phyloP scores from a whole-genome alignment of 2,113 vertebrate species.

The Thalassarche chlororhynchos region DNA sequence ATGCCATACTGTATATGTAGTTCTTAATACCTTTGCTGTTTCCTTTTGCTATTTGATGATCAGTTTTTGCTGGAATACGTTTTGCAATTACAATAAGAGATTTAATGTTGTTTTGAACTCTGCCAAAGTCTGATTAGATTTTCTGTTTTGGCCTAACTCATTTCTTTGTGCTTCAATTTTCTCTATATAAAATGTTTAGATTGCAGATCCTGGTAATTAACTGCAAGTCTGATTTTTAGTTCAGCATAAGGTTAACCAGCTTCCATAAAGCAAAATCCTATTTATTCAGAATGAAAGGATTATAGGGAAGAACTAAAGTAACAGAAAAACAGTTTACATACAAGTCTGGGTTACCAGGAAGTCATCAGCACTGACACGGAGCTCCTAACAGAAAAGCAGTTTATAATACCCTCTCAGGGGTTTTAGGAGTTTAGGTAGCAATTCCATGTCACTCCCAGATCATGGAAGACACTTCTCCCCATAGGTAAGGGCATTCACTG shows the following conservation, averaged over 20 bases:
- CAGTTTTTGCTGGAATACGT: slow-evolving; percentile 18
- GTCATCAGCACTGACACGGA: background rate
- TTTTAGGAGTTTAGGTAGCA: background rate
- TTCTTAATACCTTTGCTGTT: slow-evolving; percentile 11
- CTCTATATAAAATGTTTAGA: slow-evolving; percentile 42
- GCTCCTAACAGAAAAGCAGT: background rate
- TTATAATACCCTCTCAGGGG: background rate
- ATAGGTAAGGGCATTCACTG: background rate
- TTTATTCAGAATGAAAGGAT: slow-evolving; percentile 50
- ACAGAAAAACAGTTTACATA: background rate
- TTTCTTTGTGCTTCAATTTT: slow-evolving; percentile 55
- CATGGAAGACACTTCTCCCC: background rate
- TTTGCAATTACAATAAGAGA: slow-evolving; percentile 51
- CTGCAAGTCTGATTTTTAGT: slow-evolving; percentile 61
- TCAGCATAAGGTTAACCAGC: slow-evolving; percentile 55
- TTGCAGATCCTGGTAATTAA: slow-evolving; percentile 59
- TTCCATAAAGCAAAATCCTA: slow-evolving; percentile 56
- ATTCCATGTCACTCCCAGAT: background rate
- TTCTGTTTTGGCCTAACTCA: slow-evolving; percentile 31
- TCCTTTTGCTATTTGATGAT: slow-evolving; percentile 14
- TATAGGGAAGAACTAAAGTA: slow-evolving; percentile 19
- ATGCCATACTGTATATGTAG: background rate
- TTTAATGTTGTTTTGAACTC: slow-evolving; percentile 54
- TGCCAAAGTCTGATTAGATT: slow-evolving; percentile 55
- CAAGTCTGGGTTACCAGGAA: background rate